A percentile compares a stretch with the other conserved stretches of the same genome.
These are phyloP conservation scores for Hylia prasina DNA, from an alignment of 2,113 vertebrate species.

Conservation along the genomic window DNA sequence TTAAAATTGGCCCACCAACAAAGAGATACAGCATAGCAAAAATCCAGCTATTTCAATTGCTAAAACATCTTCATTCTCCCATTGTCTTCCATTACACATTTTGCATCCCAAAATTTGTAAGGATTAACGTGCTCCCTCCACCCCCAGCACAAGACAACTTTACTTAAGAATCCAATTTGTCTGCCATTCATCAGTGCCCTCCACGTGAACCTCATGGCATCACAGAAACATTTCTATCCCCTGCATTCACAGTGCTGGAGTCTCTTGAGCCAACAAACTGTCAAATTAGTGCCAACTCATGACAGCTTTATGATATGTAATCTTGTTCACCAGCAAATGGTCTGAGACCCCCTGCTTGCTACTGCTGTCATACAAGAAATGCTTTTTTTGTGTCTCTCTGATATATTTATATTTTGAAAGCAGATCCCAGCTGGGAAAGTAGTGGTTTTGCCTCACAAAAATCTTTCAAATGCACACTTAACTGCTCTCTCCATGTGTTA, in stretches of 20 bases:
- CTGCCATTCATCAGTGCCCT: conserved; percentile 54
- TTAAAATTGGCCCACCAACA: not conserved
- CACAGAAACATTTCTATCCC: conserved; percentile 45
- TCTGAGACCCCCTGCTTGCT: conserved; percentile 57
- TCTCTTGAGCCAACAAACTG: conserved; percentile 63
- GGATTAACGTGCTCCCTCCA: not conserved
- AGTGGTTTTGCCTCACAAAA: not conserved
- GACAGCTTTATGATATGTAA: conserved; percentile 71
- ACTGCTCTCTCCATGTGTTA: not conserved
- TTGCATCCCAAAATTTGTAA: not conserved
- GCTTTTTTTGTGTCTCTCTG: conserved; percentile 17
- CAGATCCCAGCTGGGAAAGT: conserved; percentile 42
- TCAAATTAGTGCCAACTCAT: conserved; percentile 65
- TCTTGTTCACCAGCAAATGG: conserved; percentile 65
- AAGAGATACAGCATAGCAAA: not conserved
- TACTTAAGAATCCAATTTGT: conserved; percentile 45
- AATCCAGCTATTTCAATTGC: not conserved
- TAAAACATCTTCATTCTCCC: not conserved
- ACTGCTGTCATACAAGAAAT: conserved; percentile 49
- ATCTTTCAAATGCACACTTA: not conserved
- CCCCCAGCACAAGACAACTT: conserved; percentile 10
- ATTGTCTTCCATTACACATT: not conserved
- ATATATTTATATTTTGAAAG: conserved; percentile 52
- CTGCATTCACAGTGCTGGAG: conserved; percentile 15
- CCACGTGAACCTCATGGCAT: conserved; percentile 25